Percentiles rank a stretch among this genome's conserved stretches.
Evolutionary conservation across 2,797 vertebrate species (phyloP).

Genomic region (Ctenochaetus hawaiiensis): DNA sequence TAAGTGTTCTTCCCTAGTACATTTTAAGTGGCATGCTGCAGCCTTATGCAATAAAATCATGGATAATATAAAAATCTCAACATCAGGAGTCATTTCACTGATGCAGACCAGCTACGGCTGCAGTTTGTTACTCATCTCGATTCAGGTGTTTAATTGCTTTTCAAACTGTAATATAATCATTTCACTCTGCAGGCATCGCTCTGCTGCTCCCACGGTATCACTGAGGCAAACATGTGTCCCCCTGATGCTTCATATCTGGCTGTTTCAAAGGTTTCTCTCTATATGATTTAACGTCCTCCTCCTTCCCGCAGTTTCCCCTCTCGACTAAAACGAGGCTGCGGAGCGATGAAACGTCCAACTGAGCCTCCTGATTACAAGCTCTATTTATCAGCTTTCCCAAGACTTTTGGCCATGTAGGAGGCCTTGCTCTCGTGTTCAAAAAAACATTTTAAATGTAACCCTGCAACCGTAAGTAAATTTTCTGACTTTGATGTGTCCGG

Average conservation of each 20-base stretch:
- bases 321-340: slow-evolving; percentile 33
- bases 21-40: not conserved
- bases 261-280: slow-evolving; percentile 47
- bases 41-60: not conserved
- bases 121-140: slow-evolving; percentile 14
- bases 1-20: no score
- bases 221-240: slow-evolving; percentile 28
- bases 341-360: slow-evolving; percentile 28
- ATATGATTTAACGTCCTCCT: slow-evolving; percentile 17
- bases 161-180: slow-evolving; percentile 27
- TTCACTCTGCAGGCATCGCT: slow-evolving; percentile 12
- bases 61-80: not conserved
- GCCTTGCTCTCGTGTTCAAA: slow-evolving; percentile 40
- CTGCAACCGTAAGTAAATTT: slow-evolving; percentile 19
- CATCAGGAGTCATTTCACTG: not conserved
- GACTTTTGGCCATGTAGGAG: slow-evolving; percentile 34
- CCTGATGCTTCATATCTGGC: slow-evolving; percentile 23
- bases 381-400: slow-evolving; percentile 50
- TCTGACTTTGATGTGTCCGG: slow-evolving; percentile 39
- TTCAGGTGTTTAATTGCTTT: slow-evolving; percentile 25
- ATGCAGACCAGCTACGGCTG: slow-evolving; percentile 7
- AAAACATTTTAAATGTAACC: slow-evolving; percentile 50
- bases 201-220: slow-evolving; percentile 38
- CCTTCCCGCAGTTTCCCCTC: slow-evolving; percentile 18
- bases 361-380: slow-evolving; percentile 57